Evolutionary conservation across 2,113 vertebrate species (phyloP), one percentile per base, ranked within the genome.

Genomic region (Micromys minutus): DNA sequence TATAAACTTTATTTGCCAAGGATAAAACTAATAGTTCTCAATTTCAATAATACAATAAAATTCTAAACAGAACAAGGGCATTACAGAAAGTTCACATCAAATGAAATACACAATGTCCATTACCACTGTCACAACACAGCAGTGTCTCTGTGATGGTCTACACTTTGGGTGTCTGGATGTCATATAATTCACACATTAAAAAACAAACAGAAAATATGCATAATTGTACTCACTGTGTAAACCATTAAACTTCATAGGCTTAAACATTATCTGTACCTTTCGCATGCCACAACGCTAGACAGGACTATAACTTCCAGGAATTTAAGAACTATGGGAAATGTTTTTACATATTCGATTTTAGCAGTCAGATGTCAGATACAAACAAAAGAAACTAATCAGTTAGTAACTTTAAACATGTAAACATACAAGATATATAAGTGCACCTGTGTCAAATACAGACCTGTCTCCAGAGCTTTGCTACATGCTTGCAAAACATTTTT

Each of bases 21-120:
- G 5, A 84, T 72, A 36, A 45, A 83, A 91, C 39, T 42, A 91
- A 91, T 79, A 16, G 16, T 91, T 13, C 11, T 87, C 45, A 91
- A 95, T 95, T 47, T 92, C 34, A 94, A 88, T 74, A 87, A 80
- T 55, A 75, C 87, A 95, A 2, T 9, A 55, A 94, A 97, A 94
- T 74, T 79, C 50, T 80, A 95, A 97, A 89, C 12, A 83, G 89
- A 95, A 79, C 34, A 81, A 93, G 10, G 87, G 75, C 1, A 12
- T 72, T 59, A 94, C 7, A 55, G 50, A 95, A 42, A 96, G 91
- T 52, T 15, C 26, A 89, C 10, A 91, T 91, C 21, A 91, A 95
- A 87, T 76, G n/a, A 85, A 29, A 52, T 75, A 52, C 16, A 52
- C 19, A 72, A 65, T n/a, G 55, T 91, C 92, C 74, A 77, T 36